Evolutionary conservation across 2,888 invertebrate species (phyloP).

Genomic region (Spodoptera littoralis): DNA sequence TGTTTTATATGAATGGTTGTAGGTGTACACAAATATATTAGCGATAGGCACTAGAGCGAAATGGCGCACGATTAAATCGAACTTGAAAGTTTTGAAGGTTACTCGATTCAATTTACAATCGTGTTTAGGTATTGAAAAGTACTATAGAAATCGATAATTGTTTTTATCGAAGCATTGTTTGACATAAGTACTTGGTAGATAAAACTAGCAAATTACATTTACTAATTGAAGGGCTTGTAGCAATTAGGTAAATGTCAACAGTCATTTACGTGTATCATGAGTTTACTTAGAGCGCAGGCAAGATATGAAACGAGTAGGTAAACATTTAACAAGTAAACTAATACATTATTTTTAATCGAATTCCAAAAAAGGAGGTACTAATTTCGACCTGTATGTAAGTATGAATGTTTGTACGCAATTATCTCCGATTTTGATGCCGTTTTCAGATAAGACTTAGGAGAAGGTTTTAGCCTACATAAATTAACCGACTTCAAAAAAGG

Average conservation of each 20-base stretch:
- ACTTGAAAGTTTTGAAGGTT: conserved; percentile 58
- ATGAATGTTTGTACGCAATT: too few relatives aligned
- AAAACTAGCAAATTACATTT: conserved; percentile 35
- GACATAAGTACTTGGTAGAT: conserved; percentile 25
- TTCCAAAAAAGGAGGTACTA: too few relatives aligned
- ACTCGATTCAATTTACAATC: conserved; percentile 41
- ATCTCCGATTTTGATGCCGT: too few relatives aligned
- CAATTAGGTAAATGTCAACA: conserved; percentile 49
- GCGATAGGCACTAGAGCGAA: conserved; percentile 41
- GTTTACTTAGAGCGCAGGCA: not conserved
- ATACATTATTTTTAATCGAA: too few relatives aligned
- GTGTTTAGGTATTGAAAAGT: conserved; percentile 36
- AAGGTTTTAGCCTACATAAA: too few relatives aligned
- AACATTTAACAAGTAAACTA: conserved; percentile 21
- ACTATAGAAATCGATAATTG: conserved; percentile 43
- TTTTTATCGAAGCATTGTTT: conserved; percentile 36
- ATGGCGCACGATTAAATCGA: conserved; percentile 50
- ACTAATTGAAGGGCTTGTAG: conserved; percentile 35
- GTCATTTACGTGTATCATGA: conserved; percentile 17
- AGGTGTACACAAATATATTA: conserved; percentile 30
- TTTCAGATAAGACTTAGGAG: too few relatives aligned
- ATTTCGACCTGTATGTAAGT: too few relatives aligned
- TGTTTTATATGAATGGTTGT: conserved; percentile 49
- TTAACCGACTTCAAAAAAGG: too few relatives aligned
- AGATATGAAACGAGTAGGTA: conserved; percentile 15